Conservation (phyloP, 1,140 invertebrate genomes). For the Ceratina japonica region DNA sequence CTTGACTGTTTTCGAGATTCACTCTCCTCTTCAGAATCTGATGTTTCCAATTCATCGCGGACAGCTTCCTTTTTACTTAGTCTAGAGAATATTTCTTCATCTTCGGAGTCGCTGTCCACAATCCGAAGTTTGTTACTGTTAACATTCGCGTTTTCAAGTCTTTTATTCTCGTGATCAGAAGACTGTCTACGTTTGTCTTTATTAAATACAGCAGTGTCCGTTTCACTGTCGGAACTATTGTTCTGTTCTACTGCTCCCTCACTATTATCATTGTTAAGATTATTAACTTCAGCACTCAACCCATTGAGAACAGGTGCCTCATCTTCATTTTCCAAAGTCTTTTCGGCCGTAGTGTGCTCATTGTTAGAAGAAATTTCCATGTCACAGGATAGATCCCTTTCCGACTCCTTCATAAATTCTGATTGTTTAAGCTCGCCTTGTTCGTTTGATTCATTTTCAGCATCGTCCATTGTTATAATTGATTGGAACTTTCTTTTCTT, state of each 20-base stretch:
- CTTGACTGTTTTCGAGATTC: constrained; percentile 29
- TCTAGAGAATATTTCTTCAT: constrained; percentile 29
- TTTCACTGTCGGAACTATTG: neutral
- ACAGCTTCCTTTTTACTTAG: neutral
- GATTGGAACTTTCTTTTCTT: neutral
- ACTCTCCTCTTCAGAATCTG: constrained; percentile 1
- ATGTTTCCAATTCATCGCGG: neutral
- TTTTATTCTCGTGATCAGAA: neutral
- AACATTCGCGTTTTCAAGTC: neutral
- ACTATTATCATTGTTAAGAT: no score
- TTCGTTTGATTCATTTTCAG: neutral
- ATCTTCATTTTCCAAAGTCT: no score
- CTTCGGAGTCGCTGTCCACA: constrained; percentile 56
- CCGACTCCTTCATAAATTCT: neutral
- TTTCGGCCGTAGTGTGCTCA: no score
- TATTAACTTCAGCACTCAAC: no score
- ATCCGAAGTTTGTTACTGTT: constrained; percentile 13
- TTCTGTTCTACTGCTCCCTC: neutral
- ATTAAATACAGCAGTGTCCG: neutral
- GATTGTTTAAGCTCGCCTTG: neutral
- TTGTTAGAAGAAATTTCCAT: no score
- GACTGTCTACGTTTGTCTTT: neutral
- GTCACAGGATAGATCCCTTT: no score
- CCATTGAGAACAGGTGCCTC: no score
- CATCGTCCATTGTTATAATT: neutral